Evolutionary conservation across 2,888 invertebrate genomes (phyloP), one percentile per base, ranked within the genome.

Genomic region (Andrena fulva): DNA sequence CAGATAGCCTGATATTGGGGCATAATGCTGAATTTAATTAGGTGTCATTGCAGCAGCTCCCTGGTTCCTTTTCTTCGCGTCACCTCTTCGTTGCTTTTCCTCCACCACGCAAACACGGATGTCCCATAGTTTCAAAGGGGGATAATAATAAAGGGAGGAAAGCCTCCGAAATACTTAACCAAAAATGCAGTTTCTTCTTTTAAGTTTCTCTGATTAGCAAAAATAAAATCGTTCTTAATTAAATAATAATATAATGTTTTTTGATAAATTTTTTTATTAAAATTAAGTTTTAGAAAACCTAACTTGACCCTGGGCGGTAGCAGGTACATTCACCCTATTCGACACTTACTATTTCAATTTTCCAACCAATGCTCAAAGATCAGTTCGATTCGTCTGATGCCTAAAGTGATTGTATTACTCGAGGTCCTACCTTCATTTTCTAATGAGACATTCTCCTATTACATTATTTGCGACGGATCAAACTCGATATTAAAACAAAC

Each of bases 21-120:
- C 76, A 87, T 85, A 87, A 85, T 85, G 82, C 74, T 67, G 80
- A 77, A 84, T 87, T 87, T 87, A 87, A 87, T 87, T 87, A 85
- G 84, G 79, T 87, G 83, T 85, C 87, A 82, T 82, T 71, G 80
- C 69, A 56, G 70, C 56, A 50, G 77, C 63, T 72, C 73, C 50
- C 66, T 56, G 68, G 27, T 67, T 76, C 31, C n/a, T 31, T 35
- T 31, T 66, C 31, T 33, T 70, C 1, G 42, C 16, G 42, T 59
- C 54, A 6, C 35, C 27, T 16, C 16, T 5, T 10, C 31, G 20
- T 48, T 35, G 27, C 48, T 27, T 27, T 27, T 33, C 5, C 31
- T 16, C 10, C 16, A 5, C 42, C 42, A 4, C 42, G 29, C 35
- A 24, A 7, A 20, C 20, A 29, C 60, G 27, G 54, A 62, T 62